Conservation (phyloP, 2,113 vertebrate species). For the Anoplopoma fimbria region DNA sequence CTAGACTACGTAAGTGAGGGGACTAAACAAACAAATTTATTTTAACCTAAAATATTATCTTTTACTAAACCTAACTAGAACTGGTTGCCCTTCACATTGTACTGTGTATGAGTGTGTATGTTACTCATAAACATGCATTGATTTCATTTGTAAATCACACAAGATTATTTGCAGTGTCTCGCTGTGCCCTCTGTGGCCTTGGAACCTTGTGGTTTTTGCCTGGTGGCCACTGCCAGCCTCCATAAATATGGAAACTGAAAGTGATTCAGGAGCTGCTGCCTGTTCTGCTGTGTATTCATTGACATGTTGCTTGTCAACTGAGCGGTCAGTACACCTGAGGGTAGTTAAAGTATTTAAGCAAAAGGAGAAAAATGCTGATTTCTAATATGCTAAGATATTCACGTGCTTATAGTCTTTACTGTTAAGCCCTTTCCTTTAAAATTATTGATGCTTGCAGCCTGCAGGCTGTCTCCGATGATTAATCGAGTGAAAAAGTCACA, state of each 20-base stretch:
- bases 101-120: neutral
- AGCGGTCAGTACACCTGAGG: slow-evolving; percentile 38
- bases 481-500: slow-evolving; percentile 57
- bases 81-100: neutral
- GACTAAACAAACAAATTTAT: neutral
- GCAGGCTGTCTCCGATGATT: slow-evolving; percentile 46
- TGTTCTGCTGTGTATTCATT: slow-evolving; percentile 26
- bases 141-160: neutral
- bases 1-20: neutral
- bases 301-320: slow-evolving; percentile 49
- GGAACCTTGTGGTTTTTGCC: neutral
- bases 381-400: slow-evolving; percentile 44
- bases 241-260: slow-evolving; percentile 2
- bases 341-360: slow-evolving; percentile 50
- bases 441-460: slow-evolving; percentile 55
- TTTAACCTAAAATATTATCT: neutral
- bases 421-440: slow-evolving; percentile 39
- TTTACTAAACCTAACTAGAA: neutral
- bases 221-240: slow-evolving; percentile 14
- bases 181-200: neutral
- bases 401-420: slow-evolving; percentile 48
- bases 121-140: neutral
- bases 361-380: slow-evolving; percentile 42
- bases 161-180: neutral
- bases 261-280: slow-evolving; percentile 24